Base-by-base conservation (phyloP, 2,888 invertebrate species). In the Tridacna gigas region DNA sequence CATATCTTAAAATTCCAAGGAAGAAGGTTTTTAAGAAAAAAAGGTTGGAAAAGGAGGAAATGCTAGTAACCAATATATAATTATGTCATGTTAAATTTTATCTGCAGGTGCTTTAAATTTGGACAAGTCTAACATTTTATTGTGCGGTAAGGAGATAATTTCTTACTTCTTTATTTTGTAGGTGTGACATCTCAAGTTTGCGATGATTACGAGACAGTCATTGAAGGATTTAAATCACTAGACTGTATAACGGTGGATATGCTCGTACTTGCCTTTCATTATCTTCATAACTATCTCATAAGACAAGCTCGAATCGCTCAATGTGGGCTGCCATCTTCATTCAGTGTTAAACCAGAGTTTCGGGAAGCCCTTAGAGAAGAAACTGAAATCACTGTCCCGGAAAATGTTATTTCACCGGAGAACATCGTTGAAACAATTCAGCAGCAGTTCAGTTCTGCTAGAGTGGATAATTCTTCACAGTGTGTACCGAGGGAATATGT, bases 261-360 rank as follows among this genome's bases (percentile, higher is more conserved):
- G 61, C 25, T 69, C 1, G 77, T 77, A 18, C 77, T 77, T 18
- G 69, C 77, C n/a, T 69, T 77, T 15, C 18, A 77, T 48, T 67
- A 77, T 45, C 69, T 77, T 4, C 69, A 77, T 60, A 69, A 67
- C 60, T 77, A 77, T 45, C 69, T 77, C 45, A 77, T 69, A n/a
- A 51, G 26, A 22, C 77, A 77, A n/a, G 37, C 67, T 45, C 69
- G 77, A 22, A 20, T 77, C 4, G 77, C 77, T 60, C 71, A 71
- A 37, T 69, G 69, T 15, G 77, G 69, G 28, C 28, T 51, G 37
- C 71, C 67, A n/a, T 51, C 56, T 37, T 28, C 28, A 3, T 77
- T 63, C 45, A 75, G 9, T 22, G 4, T 75, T 11, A 61, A 65
- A 12, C 75, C 47, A 13, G 63, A 75, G 26, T 69, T 77, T 22